phyloP scores from a whole-genome alignment of 2,113 vertebrate genomes.

The Albula goreensis region DNA sequence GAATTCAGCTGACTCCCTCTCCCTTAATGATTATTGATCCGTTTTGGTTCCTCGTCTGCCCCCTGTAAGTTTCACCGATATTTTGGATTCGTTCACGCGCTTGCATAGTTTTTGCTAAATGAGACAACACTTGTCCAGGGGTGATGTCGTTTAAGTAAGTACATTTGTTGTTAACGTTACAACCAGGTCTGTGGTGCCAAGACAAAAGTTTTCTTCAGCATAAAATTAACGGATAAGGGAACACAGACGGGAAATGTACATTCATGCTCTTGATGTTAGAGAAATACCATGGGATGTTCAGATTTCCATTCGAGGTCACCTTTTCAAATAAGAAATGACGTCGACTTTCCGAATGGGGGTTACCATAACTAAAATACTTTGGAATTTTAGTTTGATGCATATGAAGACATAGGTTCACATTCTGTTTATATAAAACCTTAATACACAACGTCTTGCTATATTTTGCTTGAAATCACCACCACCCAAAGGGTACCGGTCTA shows the following conservation, averaged over 20 bases:
- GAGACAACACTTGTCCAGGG: not conserved
- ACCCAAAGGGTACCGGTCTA: conserved; percentile 28
- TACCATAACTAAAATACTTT: not conserved
- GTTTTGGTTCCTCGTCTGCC: no score
- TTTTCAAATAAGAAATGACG: not conserved
- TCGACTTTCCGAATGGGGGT: not conserved
- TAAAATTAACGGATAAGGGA: not conserved
- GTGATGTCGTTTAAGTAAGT: not conserved
- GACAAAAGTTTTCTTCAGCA: not conserved
- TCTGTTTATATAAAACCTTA: no score
- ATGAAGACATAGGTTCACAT: no score
- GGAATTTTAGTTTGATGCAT: no score
- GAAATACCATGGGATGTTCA: not conserved
- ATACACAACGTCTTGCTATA: not conserved
- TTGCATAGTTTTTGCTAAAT: not conserved
- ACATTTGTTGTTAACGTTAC: not conserved
- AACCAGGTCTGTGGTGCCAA: not conserved
- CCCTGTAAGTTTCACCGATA: not conserved
- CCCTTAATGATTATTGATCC: not conserved
- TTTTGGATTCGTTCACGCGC: not conserved
- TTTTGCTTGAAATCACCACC: not conserved
- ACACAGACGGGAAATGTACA: not conserved
- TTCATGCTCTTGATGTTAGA: not conserved
- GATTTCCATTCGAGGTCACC: not conserved
- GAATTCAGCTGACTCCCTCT: not conserved